Evolutionary conservation across 1,140 invertebrate species (phyloP).

Genomic region (Potamilus streckersoni): DNA sequence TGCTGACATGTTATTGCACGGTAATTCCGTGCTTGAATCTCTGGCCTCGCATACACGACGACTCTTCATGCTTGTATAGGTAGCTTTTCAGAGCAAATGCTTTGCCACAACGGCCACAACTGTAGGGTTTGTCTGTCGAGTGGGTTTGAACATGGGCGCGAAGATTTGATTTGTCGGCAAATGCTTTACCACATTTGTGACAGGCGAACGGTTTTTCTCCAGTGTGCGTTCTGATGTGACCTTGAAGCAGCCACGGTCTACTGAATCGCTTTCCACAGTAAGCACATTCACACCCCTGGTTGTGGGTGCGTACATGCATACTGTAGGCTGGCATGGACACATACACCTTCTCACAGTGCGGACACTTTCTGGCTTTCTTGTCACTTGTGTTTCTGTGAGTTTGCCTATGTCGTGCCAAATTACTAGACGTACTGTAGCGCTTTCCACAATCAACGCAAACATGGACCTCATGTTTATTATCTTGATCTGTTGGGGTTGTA

Average conservation of each 20-base stretch:
- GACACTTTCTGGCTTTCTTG: conserved; percentile 76
- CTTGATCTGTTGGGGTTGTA: background rate
- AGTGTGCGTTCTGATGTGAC: conserved; percentile 95
- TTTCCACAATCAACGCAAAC: conserved; percentile 66
- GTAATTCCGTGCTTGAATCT: conserved; percentile 24
- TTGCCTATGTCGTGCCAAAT: conserved; percentile 66
- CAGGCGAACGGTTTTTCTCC: conserved; percentile 99
- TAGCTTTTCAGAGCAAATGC: conserved; percentile 69
- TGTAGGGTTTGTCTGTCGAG: conserved; percentile 94
- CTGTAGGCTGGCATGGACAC: conserved; percentile 97
- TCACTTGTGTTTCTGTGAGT: conserved; percentile 63
- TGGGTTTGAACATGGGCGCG: conserved; percentile 99
- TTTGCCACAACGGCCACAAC: conserved; percentile 85
- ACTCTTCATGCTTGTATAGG: conserved; percentile 70
- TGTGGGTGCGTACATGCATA: conserved; percentile 97
- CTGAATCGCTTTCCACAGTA: conserved; percentile 98
- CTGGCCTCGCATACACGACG: conserved; percentile 67
- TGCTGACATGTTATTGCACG: too few species aligned
- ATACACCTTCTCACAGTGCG: conserved; percentile 92
- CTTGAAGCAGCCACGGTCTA: conserved; percentile 93
- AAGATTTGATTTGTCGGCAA: conserved; percentile 97
- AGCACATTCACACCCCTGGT: conserved; percentile 90
- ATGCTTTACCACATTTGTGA: conserved; percentile 97
- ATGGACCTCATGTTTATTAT: conserved; percentile 24
- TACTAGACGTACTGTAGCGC: conserved; percentile 67